These are phyloP conservation scores for Apomyelois bistriatella DNA, from an alignment of 2,888 invertebrate genomes.

Conservation along the genomic window DNA sequence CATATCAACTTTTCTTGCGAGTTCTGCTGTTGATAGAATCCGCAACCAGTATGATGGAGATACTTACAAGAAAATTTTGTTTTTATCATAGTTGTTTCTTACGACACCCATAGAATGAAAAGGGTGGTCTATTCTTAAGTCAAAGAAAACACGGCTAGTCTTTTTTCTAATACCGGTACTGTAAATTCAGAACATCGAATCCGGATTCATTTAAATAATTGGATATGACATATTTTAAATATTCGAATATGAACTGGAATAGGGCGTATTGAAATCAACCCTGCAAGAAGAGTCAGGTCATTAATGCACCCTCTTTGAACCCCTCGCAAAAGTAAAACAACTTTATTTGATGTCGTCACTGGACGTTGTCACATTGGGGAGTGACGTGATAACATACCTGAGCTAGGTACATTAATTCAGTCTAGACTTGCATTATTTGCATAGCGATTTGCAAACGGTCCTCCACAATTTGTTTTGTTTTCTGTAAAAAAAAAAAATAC, in stretches of 20 bases:
- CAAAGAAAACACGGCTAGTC: no score
- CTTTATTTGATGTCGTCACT: constrained; percentile 75
- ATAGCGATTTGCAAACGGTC: constrained; percentile 8
- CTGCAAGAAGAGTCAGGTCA: constrained; percentile 1
- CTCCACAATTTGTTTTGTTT: not conserved
- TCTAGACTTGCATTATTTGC: constrained; percentile 14
- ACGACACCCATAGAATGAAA: no score
- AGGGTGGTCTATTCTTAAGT: no score
- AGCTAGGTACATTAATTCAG: constrained; percentile 22
- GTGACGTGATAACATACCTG: constrained; percentile 50
- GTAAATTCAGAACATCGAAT: no score
- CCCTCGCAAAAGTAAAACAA: constrained; percentile 72
- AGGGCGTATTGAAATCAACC: not conserved
- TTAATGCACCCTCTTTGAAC: constrained; percentile 19
- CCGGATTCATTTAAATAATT: not conserved
- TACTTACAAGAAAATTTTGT: no score
- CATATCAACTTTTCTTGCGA: no score
- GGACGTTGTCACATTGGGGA: constrained; percentile 45
- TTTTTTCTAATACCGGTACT: no score
- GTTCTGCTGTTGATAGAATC: no score
- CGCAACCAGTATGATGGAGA: no score
- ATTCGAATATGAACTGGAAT: not conserved
- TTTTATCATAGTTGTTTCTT: no score
- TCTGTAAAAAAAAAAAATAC: not conserved
- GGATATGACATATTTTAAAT: not conserved